Percentiles rank a stretch among this genome's conserved stretches.
phyloP scores from a whole-genome alignment of 2,113 vertebrate species.

The Syngnathus typhle region DNA sequence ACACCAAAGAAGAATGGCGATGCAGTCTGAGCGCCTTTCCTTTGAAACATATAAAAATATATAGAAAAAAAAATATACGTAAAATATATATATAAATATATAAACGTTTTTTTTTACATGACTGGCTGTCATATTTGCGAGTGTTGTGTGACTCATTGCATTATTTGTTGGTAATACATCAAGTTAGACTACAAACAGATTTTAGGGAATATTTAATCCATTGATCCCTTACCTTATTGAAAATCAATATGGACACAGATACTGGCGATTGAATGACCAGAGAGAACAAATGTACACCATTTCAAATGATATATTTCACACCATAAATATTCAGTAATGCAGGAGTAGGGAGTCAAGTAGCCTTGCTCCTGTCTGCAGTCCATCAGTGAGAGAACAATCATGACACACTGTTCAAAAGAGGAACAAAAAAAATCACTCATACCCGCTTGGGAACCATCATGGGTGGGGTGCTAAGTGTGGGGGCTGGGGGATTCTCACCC shows the following conservation, averaged over 20 bases:
- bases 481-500: conserved; percentile 26
- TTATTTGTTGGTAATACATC: neutral
- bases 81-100: neutral
- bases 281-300: conserved; percentile 77
- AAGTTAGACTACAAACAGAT: conserved; percentile 46
- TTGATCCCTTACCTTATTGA: conserved; percentile 72
- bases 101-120: neutral
- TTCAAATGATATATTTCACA: conserved; percentile 77
- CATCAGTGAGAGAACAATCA: conserved; percentile 68
- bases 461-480: neutral
- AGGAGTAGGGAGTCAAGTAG: conserved; percentile 60
- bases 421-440: conserved; percentile 38
- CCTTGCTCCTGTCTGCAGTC: conserved; percentile 62
- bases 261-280: conserved; percentile 73
- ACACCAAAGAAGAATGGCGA: conserved; percentile 7
- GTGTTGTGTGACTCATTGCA: neutral
- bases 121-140: neutral
- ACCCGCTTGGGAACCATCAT: conserved; percentile 57
- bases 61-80: neutral
- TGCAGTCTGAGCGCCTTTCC: conserved; percentile 14
- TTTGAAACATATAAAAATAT: neutral
- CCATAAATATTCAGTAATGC: conserved; percentile 68
- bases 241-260: conserved; percentile 76
- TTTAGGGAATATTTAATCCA: conserved; percentile 70
- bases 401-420: conserved; percentile 57